These are phyloP conservation scores for Leptobrachium ailaonicum DNA, from an alignment of 2,113 vertebrate species.

Conservation along the genomic window DNA sequence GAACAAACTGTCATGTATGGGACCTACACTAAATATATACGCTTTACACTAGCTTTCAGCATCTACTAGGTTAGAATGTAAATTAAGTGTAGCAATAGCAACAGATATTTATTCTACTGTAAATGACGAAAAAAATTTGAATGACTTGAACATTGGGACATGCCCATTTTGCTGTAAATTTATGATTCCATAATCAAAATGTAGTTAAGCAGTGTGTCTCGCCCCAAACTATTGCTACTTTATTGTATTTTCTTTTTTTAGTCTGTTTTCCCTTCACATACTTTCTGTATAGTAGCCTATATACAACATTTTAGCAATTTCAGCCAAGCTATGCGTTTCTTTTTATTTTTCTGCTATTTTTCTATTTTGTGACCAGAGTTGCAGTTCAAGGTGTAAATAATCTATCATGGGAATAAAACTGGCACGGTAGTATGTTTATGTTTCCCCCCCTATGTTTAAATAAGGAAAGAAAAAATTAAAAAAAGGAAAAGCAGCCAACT, in stretches of 20 bases:
- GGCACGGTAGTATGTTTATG: conserved; percentile 83
- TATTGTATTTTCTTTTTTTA: conserved; percentile 76
- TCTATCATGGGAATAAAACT: conserved; percentile 87
- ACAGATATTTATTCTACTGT: conserved; percentile 99
- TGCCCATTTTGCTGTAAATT: conserved; percentile 98
- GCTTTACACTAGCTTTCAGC: conserved; percentile 98
- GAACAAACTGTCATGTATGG: conserved; percentile 99
- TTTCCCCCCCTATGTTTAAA: conserved; percentile 65
- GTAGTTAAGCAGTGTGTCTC: conserved; percentile 92
- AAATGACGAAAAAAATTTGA: conserved; percentile 90
- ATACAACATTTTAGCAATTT: conserved; percentile 77
- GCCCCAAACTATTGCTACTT: conserved; percentile 86
- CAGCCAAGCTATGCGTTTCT: conserved; percentile 69
- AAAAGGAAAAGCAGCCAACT: conserved; percentile 62
- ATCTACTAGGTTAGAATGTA: conserved; percentile 98
- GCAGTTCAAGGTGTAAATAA: conserved; percentile 96
- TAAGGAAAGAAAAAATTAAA: conserved; percentile 15
- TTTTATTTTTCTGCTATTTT: conserved; percentile 71
- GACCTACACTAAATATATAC: conserved; percentile 98
- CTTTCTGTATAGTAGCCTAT: conserved; percentile 86
- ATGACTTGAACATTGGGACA: conserved; percentile 97
- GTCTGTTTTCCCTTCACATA: conserved; percentile 63
- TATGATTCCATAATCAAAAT: conserved; percentile 95
- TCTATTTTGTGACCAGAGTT: conserved; percentile 86
- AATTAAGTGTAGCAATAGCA: conserved; percentile 96